Evolutionary conservation across 1,140 invertebrate genomes (phyloP), one percentile per base, ranked within the genome.

Genomic region (Megathymus violae): DNA sequence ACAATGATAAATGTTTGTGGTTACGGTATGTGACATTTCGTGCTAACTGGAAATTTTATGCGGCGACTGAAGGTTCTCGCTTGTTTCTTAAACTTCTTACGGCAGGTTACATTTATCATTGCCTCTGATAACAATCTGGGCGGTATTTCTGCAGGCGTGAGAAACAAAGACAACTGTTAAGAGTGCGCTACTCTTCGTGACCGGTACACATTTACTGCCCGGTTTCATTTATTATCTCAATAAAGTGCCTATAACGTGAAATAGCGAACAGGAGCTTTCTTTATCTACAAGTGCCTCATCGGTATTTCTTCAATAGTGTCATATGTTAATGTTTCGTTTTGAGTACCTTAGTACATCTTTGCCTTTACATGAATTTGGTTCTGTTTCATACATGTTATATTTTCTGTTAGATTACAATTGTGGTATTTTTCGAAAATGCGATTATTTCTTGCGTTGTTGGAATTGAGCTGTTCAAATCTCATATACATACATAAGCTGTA

Each of bases 91-190:
- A 46, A 41, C 43, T 59, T 59, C 54, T 69, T 60, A 48, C 69
- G 65, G 69, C 69, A 78, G 52, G 74, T 62, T 76, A 71, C 77
- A 87, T 87, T 85, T 83, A 83, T 83, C 84, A 80, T 67, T 74
- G 79, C 70, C 65, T 78, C 25, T 61, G 76, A 87, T 85, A 69
- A 71, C 56, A 71, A 78, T 78, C 76, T 73, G 64, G 64, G 46
- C 76, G 64, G 72, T 64, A 78, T 78, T 71, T 76, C 70, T 74
- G 76, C 74, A 72, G 71, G 74, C 77, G 77, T 85, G 82, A 85
- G 82, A 80, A 82, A 77, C 76, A 80, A 78, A 78, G 75, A 66
- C 71, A 66, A 72, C 67, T 62, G 22, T 62, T 67, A n/a, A 52
- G 56, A 44, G 54, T 62, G 43, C 43, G 25, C 46, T 25, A 34